These are phyloP conservation scores for Drosophila dunni DNA, from an alignment of 1,140 invertebrate species.

Conservation along the genomic window DNA sequence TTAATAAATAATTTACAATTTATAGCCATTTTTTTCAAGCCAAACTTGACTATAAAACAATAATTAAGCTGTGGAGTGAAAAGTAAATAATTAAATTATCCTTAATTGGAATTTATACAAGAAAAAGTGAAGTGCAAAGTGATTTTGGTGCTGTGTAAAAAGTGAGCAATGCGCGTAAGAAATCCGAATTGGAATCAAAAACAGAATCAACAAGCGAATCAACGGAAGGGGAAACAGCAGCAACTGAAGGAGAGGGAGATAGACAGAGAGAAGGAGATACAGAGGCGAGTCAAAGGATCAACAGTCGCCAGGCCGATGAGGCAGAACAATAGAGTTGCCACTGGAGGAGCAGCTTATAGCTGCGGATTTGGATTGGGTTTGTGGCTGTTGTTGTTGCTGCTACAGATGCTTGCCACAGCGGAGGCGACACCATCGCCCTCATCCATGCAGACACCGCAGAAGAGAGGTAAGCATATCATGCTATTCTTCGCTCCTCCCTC, in stretches of 20 bases:
- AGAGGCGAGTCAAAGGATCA: conserved; percentile 48
- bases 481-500: neutral
- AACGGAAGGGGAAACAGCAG: neutral
- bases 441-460: conserved; percentile 79
- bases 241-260: neutral
- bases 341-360: conserved; percentile 38
- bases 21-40: too few species aligned
- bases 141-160: conserved; percentile 26
- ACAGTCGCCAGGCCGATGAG: conserved; percentile 58
- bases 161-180: conserved; percentile 36
- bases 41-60: too few species aligned
- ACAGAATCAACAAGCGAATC: conserved; percentile 19
- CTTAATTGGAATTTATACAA: too few species aligned
- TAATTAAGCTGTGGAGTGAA: neutral
- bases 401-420: conserved; percentile 58
- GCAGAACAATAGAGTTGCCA: conserved; percentile 55
- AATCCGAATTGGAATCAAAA: conserved; percentile 31
- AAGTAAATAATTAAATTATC: neutral
- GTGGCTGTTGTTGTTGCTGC: conserved; percentile 52
- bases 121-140: conserved; percentile 29
- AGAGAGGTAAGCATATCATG: conserved; percentile 71
- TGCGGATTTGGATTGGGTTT: conserved; percentile 37
- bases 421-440: conserved; percentile 74
- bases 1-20: too few species aligned
- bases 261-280: conserved; percentile 23